These are phyloP conservation scores for Columba guinea DNA, from an alignment of 2,797 vertebrate genomes.

Conservation along the genomic window DNA sequence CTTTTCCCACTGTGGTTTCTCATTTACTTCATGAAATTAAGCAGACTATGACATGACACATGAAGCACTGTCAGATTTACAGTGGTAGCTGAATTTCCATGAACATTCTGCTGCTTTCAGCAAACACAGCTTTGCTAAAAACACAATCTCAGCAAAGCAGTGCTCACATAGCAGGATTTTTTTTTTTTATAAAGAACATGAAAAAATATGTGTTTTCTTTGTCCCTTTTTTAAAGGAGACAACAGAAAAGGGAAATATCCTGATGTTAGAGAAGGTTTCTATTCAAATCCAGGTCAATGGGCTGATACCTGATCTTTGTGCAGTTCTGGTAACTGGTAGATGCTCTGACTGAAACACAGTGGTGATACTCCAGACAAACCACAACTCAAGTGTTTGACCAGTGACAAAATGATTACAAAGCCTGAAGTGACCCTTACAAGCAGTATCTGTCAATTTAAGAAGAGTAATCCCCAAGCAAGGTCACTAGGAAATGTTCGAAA, in stretches of 20 bases:
- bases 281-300: background rate
- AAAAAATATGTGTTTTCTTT: background rate
- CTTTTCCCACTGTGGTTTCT: background rate
- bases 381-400: background rate
- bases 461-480: background rate
- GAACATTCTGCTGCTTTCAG: background rate
- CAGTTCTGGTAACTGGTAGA: background rate
- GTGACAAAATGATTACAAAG: background rate
- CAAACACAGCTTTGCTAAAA: background rate
- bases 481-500: background rate
- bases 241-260: background rate
- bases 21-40: slow-evolving; percentile 1
- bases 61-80: background rate
- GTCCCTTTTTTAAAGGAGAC: background rate
- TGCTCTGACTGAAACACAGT: background rate
- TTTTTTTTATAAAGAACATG: background rate
- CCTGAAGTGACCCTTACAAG: background rate
- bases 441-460: background rate
- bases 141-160: background rate
- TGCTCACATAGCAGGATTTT: background rate
- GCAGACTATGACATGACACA: background rate
- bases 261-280: background rate
- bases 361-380: background rate
- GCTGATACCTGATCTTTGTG: background rate
- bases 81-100: background rate